Conservation (phyloP, 2,797 vertebrate genomes). For the Tapera naevia region DNA sequence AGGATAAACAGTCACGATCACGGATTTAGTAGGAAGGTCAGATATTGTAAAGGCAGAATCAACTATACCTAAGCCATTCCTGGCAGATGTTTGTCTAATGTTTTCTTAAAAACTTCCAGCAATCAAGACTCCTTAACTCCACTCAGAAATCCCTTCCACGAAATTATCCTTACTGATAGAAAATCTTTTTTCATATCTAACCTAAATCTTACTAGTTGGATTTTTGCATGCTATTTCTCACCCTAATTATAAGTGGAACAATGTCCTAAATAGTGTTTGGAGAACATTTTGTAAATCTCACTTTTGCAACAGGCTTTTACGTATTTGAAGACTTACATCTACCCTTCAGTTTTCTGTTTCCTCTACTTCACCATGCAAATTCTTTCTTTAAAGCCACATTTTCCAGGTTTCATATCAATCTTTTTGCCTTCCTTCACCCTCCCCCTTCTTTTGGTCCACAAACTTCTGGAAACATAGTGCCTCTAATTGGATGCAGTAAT, state of each 20-base stretch:
- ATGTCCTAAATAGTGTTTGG: not conserved
- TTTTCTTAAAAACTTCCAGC: slow-evolving; percentile 16
- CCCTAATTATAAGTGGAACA: not conserved
- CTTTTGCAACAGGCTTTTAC: not conserved
- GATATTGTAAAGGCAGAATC: not conserved
- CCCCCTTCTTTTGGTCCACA: not conserved
- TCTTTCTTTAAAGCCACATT: not conserved
- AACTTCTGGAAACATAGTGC: slow-evolving; percentile 26
- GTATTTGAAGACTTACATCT: not conserved
- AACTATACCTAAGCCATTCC: not conserved
- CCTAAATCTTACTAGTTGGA: not conserved
- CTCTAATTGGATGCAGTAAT: slow-evolving; percentile 48
- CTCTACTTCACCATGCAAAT: not conserved
- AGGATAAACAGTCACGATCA: slow-evolving; percentile 45
- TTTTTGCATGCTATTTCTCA: not conserved
- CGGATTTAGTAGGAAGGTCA: slow-evolving; percentile 25
- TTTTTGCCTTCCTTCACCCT: not conserved
- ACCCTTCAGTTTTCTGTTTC: not conserved
- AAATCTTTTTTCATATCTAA: not conserved
- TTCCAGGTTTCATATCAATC: not conserved
- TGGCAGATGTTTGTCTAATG: slow-evolving; percentile 11
- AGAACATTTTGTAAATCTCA: not conserved
- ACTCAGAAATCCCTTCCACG: not conserved
- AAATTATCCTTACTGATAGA: not conserved
- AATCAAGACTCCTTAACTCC: not conserved